phyloP scores from a whole-genome alignment of 2,888 invertebrate genomes.

The Trichopria drosophilae region DNA sequence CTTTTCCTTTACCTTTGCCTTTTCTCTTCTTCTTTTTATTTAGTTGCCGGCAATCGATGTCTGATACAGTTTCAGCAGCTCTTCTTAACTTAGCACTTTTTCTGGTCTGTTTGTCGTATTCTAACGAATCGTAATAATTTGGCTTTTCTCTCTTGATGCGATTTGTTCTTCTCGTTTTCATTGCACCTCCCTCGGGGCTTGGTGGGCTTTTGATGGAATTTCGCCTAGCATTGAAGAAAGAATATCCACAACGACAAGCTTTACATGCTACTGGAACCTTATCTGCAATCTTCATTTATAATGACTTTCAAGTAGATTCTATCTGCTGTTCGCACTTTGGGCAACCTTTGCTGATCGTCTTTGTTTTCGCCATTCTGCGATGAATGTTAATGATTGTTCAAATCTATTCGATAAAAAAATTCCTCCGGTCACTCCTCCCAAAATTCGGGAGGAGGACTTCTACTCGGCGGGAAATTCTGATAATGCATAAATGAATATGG shows the following conservation, averaged over 20 bases:
- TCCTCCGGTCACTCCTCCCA: no score
- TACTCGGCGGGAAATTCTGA: no score
- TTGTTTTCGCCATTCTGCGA: conserved; percentile 65
- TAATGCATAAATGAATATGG: no score
- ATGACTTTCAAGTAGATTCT: conserved; percentile 30
- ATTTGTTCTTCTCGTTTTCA: conserved; percentile 67
- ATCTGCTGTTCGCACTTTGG: conserved; percentile 79
- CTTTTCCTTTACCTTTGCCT: conserved; percentile 52
- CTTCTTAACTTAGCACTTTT: conserved; percentile 61
- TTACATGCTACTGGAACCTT: conserved; percentile 85
- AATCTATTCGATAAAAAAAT: no score
- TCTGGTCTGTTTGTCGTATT: conserved; percentile 76
- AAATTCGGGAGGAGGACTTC: no score
- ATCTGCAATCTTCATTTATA: conserved; percentile 29
- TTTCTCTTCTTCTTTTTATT: conserved; percentile 55
- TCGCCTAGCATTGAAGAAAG: conserved; percentile 73
- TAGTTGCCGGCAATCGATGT: conserved; percentile 54
- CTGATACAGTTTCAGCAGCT: conserved; percentile 51
- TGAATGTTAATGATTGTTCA: no score
- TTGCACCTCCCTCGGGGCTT: conserved; percentile 54
- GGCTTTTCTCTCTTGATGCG: conserved; percentile 76
- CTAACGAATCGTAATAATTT: conserved; percentile 80
- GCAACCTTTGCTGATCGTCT: conserved; percentile 76
- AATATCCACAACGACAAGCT: conserved; percentile 80
- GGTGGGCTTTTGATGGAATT: conserved; percentile 57